Conservation (phyloP, 1,140 invertebrate genomes). For the Anagrus nilaparvatae region DNA sequence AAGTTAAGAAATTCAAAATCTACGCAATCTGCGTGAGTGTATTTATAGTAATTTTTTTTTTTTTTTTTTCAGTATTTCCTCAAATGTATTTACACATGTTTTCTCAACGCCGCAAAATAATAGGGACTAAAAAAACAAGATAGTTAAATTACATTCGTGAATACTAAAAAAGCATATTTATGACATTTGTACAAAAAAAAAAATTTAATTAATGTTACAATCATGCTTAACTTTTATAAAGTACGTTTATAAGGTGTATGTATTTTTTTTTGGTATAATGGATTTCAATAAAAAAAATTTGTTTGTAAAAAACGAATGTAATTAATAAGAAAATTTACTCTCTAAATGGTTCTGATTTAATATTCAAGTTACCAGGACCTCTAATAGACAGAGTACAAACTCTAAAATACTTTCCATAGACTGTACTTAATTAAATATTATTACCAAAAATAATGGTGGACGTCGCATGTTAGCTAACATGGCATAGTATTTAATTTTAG, state of each 20-base stretch:
- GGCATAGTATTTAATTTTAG: slow-evolving; percentile 97
- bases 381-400: slow-evolving; percentile 97
- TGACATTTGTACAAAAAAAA: too few relatives aligned
- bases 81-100: slow-evolving; percentile 79
- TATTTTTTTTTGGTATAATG: too few relatives aligned
- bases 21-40: neutral
- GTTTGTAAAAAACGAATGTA: too few relatives aligned
- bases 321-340: too few relatives aligned
- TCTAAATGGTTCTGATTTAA: too few relatives aligned
- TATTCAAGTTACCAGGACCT: slow-evolving; percentile 97
- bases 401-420: slow-evolving; percentile 98
- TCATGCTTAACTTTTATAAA: too few relatives aligned
- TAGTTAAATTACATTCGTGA: too few relatives aligned
- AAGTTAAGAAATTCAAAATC: slow-evolving; percentile 29
- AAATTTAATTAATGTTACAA: too few relatives aligned
- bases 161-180: too few relatives aligned
- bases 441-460: slow-evolving; percentile 98
- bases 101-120: slow-evolving; percentile 71
- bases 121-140: too few relatives aligned
- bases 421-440: slow-evolving; percentile 98
- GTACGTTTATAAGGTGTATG: too few relatives aligned
- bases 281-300: too few relatives aligned
- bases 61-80: slow-evolving; percentile 62
- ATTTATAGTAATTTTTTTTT: slow-evolving; percentile 5
- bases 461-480: slow-evolving; percentile 98